These are phyloP conservation scores for Abramis brama DNA, from an alignment of 2,113 vertebrate species.

Conservation along the genomic window DNA sequence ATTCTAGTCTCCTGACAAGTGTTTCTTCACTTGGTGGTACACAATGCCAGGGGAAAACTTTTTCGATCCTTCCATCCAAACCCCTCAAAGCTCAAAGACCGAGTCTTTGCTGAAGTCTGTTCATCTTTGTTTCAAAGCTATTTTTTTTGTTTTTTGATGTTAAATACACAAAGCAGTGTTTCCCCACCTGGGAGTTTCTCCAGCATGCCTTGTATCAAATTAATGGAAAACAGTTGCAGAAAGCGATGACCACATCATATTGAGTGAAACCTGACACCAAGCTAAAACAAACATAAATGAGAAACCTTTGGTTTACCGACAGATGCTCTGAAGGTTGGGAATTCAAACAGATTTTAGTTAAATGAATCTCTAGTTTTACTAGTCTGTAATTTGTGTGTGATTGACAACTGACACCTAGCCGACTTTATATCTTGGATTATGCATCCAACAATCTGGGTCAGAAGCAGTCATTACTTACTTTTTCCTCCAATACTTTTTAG, in stretches of 20 bases:
- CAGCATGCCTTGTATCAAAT: no score
- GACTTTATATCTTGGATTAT: neutral
- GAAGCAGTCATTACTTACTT: neutral
- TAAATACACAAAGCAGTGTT: no score
- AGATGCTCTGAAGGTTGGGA: slow-evolving; percentile 32
- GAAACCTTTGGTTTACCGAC: slow-evolving; percentile 11
- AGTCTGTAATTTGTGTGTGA: neutral
- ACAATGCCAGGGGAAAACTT: neutral
- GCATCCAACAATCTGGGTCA: neutral
- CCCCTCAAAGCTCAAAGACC: neutral
- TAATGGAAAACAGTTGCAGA: neutral
- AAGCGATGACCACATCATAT: neutral
- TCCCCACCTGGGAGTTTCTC: no score
- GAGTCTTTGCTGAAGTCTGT: no score
- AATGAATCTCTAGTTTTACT: neutral
- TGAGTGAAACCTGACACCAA: neutral
- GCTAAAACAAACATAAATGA: slow-evolving; percentile 12
- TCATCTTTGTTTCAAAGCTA: no score
- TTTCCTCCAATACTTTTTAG: no score
- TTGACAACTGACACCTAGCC: neutral
- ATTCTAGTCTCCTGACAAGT: neutral
- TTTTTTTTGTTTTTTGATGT: no score
- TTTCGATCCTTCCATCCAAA: neutral
- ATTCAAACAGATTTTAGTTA: neutral
- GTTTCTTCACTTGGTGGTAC: neutral